phyloP scores from a whole-genome alignment of 2,113 vertebrate species.

The Glareola pratincola region DNA sequence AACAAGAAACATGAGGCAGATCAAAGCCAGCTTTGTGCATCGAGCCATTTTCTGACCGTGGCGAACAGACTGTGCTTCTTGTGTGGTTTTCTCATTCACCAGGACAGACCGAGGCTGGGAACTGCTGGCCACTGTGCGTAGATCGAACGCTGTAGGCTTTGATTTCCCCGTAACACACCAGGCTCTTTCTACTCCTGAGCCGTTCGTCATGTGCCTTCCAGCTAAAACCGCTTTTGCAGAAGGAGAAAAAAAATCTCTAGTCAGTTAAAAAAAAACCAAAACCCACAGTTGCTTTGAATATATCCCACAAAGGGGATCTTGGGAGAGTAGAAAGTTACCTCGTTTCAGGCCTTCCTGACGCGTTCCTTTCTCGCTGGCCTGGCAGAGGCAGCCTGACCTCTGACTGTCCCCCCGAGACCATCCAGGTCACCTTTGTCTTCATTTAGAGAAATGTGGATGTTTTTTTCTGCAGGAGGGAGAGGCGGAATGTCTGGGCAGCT shows the following conservation, averaged over 20 bases:
- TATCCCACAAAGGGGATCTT: neutral
- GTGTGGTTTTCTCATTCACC: neutral
- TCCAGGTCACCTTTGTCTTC: neutral
- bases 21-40: neutral
- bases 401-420: neutral
- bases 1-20: neutral
- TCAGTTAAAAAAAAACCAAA: neutral
- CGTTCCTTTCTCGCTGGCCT: neutral
- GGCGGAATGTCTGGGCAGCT: neutral
- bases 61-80: neutral
- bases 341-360: neutral
- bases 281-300: neutral
- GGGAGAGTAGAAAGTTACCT: neutral
- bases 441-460: neutral
- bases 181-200: neutral
- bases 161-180: neutral
- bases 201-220: neutral
- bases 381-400: neutral
- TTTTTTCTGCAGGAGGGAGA: neutral
- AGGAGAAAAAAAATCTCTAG: neutral
- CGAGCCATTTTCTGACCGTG: neutral
- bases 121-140: neutral
- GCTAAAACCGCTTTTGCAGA: neutral
- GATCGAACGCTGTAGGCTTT: neutral
- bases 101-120: neutral